Base-by-base conservation (phyloP, 1,140 invertebrate genomes). In the Ladona fulva region DNA sequence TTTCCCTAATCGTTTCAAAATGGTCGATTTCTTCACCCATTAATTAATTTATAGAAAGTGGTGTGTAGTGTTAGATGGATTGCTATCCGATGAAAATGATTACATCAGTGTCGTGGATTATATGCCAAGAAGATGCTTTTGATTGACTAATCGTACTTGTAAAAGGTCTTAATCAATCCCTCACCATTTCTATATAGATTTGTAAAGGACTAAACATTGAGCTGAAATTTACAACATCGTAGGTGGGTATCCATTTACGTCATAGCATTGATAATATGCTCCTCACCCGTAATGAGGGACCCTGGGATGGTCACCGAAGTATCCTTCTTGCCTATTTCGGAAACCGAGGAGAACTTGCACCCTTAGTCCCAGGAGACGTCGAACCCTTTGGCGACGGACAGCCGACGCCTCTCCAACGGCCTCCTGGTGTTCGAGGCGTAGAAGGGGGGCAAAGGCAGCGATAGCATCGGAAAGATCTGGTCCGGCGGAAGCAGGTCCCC, bases 221-320 rank as follows among this genome's bases (percentile, higher is more conserved):
- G n/a, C n/a, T n/a, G n/a, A n/a, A n/a, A n/a, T n/a, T n/a, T n/a
- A n/a, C n/a, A n/a, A n/a, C n/a, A n/a, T n/a, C n/a, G n/a, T n/a
- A n/a, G n/a, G n/a, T n/a, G n/a, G n/a, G 1, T 37, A 37, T 37
- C 29, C 1, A 22, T 3, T 42, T 8, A 11, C 19, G n/a, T 73
- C 10, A 78, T 25, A 76, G 12, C 37, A 66, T 73, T 52, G 42
- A n/a, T n/a, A n/a, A n/a, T n/a, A n/a, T n/a, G n/a, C n/a, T 76
- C 42, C 80, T 80, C 74, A 83, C 83, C 82, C 81, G 76, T 89
- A 88, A 81, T 88, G 90, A 29, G 85, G 87, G 79, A 90, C 85
- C 79, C 87, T 87, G 76, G 86, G 88, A 80, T 91, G 90, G 75
- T 90, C 89, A 78, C 89, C 90, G 80, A 91, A 91, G 0, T 89